phyloP scores from a whole-genome alignment of 2,888 invertebrate genomes.

The Resseliella maxima region DNA sequence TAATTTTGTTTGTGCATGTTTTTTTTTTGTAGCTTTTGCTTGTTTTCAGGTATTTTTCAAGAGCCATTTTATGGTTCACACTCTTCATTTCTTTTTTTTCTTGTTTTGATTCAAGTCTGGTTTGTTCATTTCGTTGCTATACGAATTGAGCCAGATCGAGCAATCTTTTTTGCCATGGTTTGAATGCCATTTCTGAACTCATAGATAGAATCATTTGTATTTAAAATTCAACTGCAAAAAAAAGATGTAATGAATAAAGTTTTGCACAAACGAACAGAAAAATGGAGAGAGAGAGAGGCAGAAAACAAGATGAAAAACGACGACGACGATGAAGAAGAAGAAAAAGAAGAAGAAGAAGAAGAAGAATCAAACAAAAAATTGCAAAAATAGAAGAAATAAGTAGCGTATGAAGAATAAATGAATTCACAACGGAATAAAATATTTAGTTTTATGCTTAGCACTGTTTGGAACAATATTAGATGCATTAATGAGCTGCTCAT shows the following conservation, averaged over 20 bases:
- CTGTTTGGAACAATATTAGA: slow-evolving; percentile 9
- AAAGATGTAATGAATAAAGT: slow-evolving; percentile 6
- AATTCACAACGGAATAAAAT: background rate
- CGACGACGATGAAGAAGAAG: too few relatives aligned
- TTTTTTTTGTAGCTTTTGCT: background rate
- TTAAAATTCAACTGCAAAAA: background rate
- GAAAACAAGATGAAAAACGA: too few relatives aligned
- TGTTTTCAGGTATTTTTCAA: slow-evolving; percentile 18
- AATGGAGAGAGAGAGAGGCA: too few relatives aligned
- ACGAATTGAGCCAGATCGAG: background rate
- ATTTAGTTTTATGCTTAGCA: slow-evolving; percentile 5
- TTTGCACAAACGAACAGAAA: background rate
- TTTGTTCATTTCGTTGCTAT: background rate
- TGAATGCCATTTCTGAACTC: background rate
- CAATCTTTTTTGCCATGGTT: background rate
- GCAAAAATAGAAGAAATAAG: too few relatives aligned
- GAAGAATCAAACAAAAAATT: too few relatives aligned
- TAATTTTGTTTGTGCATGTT: background rate
- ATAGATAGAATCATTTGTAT: slow-evolving; percentile 13
- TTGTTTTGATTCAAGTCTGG: background rate
- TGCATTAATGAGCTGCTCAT: background rate
- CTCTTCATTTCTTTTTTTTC: background rate
- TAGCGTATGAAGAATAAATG: background rate
- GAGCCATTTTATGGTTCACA: background rate
- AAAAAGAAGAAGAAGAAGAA: too few relatives aligned